A percentile compares a stretch with the other conserved stretches of the same genome.
phyloP scores from a whole-genome alignment of 2,113 vertebrate genomes.

The Natator depressus region DNA sequence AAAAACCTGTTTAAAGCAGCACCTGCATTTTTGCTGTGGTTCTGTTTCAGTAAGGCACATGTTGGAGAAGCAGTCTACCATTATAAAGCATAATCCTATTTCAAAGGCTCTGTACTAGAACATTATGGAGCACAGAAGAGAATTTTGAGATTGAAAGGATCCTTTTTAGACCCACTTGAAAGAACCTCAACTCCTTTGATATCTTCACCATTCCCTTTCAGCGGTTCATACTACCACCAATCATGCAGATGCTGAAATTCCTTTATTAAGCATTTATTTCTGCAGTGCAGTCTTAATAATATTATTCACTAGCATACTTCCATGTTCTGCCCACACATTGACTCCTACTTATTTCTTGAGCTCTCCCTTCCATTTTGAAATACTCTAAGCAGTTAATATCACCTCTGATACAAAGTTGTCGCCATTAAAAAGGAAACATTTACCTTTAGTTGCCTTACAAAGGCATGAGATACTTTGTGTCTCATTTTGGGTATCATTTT shows the following conservation, averaged over 20 bases:
- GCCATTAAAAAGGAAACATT: not conserved
- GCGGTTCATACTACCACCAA: constrained; percentile 47
- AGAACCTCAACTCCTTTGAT: not conserved
- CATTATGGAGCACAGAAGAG: not conserved
- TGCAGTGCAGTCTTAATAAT: constrained; percentile 20
- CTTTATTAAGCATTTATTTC: constrained; percentile 59
- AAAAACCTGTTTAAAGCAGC: constrained; percentile 6
- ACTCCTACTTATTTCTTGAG: constrained; percentile 21
- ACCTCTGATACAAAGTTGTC: not conserved
- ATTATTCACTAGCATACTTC: constrained; percentile 66
- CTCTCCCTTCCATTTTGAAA: not conserved
- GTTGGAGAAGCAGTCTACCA: not conserved
- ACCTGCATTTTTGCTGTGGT: not conserved
- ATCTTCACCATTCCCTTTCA: constrained; percentile 26
- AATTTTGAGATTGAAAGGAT: not conserved
- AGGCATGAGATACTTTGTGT: not conserved
- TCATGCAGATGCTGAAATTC: constrained; percentile 21
- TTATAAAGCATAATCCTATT: not conserved
- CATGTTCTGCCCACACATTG: constrained; percentile 32
- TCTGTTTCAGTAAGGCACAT: constrained; percentile 3
- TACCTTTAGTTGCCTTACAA: not conserved
- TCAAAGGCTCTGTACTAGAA: not conserved
- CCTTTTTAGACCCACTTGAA: not conserved
- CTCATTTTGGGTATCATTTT: not conserved
- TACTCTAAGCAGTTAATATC: not conserved